Evolutionary conservation across 2,797 vertebrate species (phyloP).

Genomic region (Hippopotamyrus pictus): DNA sequence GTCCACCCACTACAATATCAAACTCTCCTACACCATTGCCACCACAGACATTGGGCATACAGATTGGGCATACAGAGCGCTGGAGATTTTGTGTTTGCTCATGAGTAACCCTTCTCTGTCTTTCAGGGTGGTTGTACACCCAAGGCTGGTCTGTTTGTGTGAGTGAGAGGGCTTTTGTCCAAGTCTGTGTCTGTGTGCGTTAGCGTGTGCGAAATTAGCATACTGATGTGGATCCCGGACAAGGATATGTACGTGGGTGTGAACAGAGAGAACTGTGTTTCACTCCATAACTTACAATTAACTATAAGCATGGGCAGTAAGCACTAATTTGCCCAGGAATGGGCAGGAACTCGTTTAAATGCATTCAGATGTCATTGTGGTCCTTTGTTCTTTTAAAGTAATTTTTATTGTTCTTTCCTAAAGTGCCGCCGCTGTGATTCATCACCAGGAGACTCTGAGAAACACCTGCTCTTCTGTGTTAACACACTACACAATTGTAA

Average conservation of each 20-base stretch:
- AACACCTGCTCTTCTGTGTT: constrained; percentile 8
- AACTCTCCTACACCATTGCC: neutral
- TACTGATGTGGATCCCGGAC: neutral
- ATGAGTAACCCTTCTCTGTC: neutral
- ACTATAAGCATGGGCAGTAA: neutral
- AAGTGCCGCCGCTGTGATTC: constrained; percentile 9
- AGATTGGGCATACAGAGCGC: neutral
- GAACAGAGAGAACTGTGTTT: neutral
- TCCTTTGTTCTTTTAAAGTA: constrained; percentile 6
- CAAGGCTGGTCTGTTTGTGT: neutral
- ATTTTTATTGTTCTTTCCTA: constrained; percentile 11
- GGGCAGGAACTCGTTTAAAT: constrained; percentile 11
- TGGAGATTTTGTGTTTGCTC: neutral
- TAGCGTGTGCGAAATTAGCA: neutral
- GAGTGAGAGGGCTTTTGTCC: neutral
- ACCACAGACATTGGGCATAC: neutral
- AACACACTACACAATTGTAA: neutral
- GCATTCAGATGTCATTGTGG: neutral
- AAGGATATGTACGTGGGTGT: neutral
- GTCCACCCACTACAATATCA: neutral
- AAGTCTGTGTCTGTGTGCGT: neutral
- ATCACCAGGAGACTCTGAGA: neutral
- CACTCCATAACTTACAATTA: neutral
- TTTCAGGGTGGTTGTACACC: neutral
- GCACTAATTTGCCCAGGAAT: neutral